Evolutionary conservation across 2,113 vertebrate genomes (phyloP).

Genomic region (Coregonus clupeaformis): DNA sequence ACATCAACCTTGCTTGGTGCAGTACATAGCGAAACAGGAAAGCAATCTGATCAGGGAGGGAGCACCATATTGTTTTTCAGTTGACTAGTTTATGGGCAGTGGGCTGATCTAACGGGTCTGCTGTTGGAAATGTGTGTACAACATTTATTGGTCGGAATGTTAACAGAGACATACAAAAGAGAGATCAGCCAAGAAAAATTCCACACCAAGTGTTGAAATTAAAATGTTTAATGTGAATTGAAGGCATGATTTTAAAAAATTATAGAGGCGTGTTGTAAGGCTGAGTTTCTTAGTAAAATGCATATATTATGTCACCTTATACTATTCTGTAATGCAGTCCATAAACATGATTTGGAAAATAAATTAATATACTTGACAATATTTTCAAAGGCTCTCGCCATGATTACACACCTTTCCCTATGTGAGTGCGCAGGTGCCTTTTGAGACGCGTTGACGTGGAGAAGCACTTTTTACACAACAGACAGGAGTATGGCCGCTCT

Average conservation of each 20-base stretch:
- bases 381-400: neutral
- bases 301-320: neutral
- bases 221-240: neutral
- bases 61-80: no score
- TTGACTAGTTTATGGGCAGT: no score
- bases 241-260: neutral
- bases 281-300: neutral
- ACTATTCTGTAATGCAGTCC: neutral
- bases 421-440: conserved; percentile 49
- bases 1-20: no score
- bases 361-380: neutral
- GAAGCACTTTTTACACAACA: conserved; percentile 54
- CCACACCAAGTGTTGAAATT: neutral
- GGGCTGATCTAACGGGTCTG: no score
- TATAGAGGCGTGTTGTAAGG: neutral
- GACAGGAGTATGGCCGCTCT: conserved; percentile 54
- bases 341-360: neutral
- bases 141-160: no score
- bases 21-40: no score
- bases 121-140: no score
- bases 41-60: no score
- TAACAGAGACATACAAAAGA: no score
- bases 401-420: conserved; percentile 19
- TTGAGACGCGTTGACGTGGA: conserved; percentile 47
- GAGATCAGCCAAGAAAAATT: neutral